Evolutionary conservation across 2,797 vertebrate genomes (phyloP), one percentile per base, ranked within the genome.

Genomic region (Poecilia picta): DNA sequence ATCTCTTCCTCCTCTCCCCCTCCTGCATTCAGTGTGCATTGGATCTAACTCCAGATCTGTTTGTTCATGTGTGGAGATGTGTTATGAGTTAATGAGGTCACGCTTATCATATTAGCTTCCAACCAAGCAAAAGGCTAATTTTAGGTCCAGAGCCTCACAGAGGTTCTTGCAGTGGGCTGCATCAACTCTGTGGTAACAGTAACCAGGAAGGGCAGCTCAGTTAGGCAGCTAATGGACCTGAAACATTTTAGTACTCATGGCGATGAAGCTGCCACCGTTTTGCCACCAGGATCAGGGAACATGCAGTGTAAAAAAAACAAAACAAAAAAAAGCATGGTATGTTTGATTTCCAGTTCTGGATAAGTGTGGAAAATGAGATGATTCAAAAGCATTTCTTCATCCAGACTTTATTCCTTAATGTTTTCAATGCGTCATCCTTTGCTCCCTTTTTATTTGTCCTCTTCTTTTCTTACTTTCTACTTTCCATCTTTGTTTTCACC

Each of bases 61-160:
- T 28, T 16, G 1, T 76, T 72, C 80, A 64, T 82, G 81, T 91
- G 84, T 76, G 83, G 76, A 84, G 33, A 84, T 82, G 57, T 83
- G 66, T 74, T 49, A 72, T 75, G 83, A 93, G 88, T 87, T 91
- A 93, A 95, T 90, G 89, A 92, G 94, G 89, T 88, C 92, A 92
- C 91, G 83, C 84, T 78, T 82, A 76, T 78, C 36, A 53, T 43
- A 78, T 89, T 91, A 89, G 85, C 88, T 81, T 85, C 39, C 62
- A 88, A 84, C 87, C 81, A 78, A 79, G 78, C 62, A 31, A 20
- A 39, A 85, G 5, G 75, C 88, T 93, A 91, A 90, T 91, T 91
- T 91, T 89, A 92, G 87, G 76, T 83, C 75, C 47, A 31, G 46
- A 75, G 83, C 81, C 12, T 8, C 75, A 43, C 47, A 59, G 83